Base-by-base conservation (phyloP, 2,797 vertebrate species). In the Sorex maritimensis region DNA sequence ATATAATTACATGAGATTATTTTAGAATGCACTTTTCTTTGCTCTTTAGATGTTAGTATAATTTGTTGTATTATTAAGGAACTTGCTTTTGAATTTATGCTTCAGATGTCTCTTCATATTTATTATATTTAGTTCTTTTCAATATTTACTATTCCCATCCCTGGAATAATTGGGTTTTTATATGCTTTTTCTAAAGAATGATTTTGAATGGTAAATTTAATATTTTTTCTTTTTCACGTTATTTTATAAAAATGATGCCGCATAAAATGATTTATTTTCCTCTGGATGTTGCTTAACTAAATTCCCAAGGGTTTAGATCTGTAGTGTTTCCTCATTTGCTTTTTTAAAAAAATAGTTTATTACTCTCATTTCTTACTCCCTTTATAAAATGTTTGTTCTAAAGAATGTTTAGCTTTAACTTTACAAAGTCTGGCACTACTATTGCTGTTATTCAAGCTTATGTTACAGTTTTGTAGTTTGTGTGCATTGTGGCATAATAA, bases 141-240 rank as follows among this genome's bases (percentile, higher is more conserved):
- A 58, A 24, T 38, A 5, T 80, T 82, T 77, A 49, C 74, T 80
- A 11, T 38, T 85, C 68, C 28, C 0, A 38, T 72, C 4, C 2
- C 6, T 69, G 5, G 28, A 34, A 68, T 86, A 52, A 52, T 5
- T 74, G 5, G 55, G 6, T 67, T 74, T 61, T 34, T n/a, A 55
- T 89, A 52, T 23, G 49, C 49, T 52, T 73, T 34, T 81, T 58
- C 3, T 68, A 61, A 44, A 68, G 6, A 19, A 26, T 44, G 28
- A 28, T 63, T 24, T 80, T 86, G 23, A 52, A 88, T 78, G 88
- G 71, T 84, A 90, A 80, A 6, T 71, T 63, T 69, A 72, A 46
- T n/a, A 49, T 26, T 80, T 85, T 58, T 68, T 52, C 49, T 52
- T 9, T 52, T 52, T 52, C 49, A 19, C 21, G n/a, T 67, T 5